Conservation (phyloP, 2,888 invertebrate genomes). For the Oconnorella tubifera region DNA sequence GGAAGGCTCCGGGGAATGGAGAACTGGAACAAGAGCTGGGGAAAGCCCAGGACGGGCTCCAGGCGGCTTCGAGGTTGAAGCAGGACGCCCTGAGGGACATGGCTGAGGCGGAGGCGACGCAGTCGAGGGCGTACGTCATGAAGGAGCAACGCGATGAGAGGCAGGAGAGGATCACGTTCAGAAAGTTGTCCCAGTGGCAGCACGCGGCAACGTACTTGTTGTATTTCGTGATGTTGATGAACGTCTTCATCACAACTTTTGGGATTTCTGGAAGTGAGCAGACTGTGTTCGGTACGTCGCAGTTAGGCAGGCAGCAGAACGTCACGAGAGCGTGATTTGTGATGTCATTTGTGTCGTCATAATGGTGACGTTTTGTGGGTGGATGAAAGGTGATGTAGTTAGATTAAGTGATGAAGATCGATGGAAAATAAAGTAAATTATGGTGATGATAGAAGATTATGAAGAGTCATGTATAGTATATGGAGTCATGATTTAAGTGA, state of each 20-base stretch:
- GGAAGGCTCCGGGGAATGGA: constrained; percentile 30
- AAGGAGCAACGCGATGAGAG: constrained; percentile 33
- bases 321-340: neutral
- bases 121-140: constrained; percentile 33
- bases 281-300: neutral
- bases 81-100: constrained; percentile 32
- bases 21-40: constrained; percentile 31
- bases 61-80: constrained; percentile 25
- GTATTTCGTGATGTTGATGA: constrained; percentile 35
- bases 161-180: constrained; percentile 32
- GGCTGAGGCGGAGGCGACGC: constrained; percentile 31
- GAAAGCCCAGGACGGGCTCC: constrained; percentile 30
- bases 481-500: no score
- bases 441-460: no score
- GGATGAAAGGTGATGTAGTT: no score
- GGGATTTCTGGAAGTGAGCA: constrained; percentile 32
- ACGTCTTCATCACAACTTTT: constrained; percentile 36
- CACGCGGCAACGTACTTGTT: constrained; percentile 35
- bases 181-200: constrained; percentile 35
- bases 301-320: neutral
- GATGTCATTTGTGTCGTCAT: no score
- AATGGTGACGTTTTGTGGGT: no score
- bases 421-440: no score
- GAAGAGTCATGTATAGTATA: no score
- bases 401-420: no score